Evolutionary conservation across 1,140 invertebrate genomes (phyloP), one percentile per base, ranked within the genome.

Genomic region (Drosophila navojoa): DNA sequence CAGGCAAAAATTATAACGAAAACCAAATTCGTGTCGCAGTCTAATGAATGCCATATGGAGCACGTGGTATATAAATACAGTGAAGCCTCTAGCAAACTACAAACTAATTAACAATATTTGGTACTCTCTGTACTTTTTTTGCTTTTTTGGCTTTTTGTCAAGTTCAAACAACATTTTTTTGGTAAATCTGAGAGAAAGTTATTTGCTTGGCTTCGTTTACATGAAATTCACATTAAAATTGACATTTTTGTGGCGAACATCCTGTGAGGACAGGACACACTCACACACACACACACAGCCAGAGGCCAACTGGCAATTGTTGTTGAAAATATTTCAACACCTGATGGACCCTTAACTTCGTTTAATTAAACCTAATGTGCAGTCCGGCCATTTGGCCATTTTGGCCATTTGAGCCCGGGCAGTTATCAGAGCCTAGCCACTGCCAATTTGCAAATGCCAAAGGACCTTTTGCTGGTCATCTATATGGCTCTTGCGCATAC

Each of bases 141-240:
- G n/a, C 2, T 22, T 22, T 22, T 22, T 22, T 22, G 19, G 19
- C 19, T 22, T 22, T 22, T 22, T 22, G 35, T 3, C 11, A 38
- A 32, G 11, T 38, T 38, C 35, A 38, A 47, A 16, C 44, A 45
- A 3, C 10, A 11, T 47, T 47, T 22, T 22, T 47, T 22, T 47
- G 44, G 25, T 44, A 54, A 64, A 44, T 57, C 16, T 16, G 60
- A 55, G 47, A 27, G 57, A 72, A 87, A 81, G 76, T 81, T 81
- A 79, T 76, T 87, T 81, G 42, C 64, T 53, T 44, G 29, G 25
- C 35, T 19, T 15, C 32, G 32, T 64, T 64, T 53, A 86, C 82
- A 86, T 64, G 78, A 86, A 78, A 81, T 69, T 87, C 78, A 63
- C 81, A 86, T 86, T 86, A 81, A 70, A 86, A 87, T 86, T 78